Conservation (phyloP, 1,140 invertebrate genomes). For the Phocides pigmalion region DNA sequence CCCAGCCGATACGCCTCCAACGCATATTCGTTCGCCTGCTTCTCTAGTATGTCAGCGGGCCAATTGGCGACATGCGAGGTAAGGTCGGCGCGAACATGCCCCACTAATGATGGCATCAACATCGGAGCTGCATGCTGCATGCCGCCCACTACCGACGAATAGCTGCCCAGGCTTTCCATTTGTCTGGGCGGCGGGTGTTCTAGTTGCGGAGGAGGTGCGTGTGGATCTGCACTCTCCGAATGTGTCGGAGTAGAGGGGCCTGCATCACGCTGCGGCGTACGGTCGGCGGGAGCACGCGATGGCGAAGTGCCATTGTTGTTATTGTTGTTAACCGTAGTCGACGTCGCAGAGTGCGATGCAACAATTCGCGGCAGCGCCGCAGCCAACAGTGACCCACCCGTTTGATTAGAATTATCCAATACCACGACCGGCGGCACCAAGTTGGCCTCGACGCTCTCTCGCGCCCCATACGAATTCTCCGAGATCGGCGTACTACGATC, state of each 20-base stretch:
- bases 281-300: conserved; percentile 52
- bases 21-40: conserved; percentile 85
- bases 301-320: conserved; percentile 39
- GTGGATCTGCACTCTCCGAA: conserved; percentile 73
- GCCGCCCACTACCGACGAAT: conserved; percentile 73
- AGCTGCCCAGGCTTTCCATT: conserved; percentile 75
- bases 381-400: conserved; percentile 81
- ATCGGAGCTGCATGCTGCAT: conserved; percentile 84
- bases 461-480: conserved; percentile 66
- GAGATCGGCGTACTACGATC: conserved; percentile 73
- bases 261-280: conserved; percentile 69
- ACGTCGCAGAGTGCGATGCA: conserved; percentile 74
- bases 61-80: conserved; percentile 96
- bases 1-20: conserved; percentile 74
- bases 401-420: conserved; percentile 74
- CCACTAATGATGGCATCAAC: conserved; percentile 94
- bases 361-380: conserved; percentile 89
- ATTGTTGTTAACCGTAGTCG: conserved; percentile 35
- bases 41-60: conserved; percentile 96
- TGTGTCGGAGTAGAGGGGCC: conserved; percentile 85
- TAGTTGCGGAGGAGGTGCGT: conserved; percentile 69
- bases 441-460: conserved; percentile 53
- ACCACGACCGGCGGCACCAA: conserved; percentile 70
- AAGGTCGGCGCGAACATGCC: conserved; percentile 96
- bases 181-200: conserved; percentile 79